Percentiles rank a stretch among this genome's conserved stretches.
phyloP scores from a whole-genome alignment of 1,140 invertebrate species.

The Drosophila murphyi region DNA sequence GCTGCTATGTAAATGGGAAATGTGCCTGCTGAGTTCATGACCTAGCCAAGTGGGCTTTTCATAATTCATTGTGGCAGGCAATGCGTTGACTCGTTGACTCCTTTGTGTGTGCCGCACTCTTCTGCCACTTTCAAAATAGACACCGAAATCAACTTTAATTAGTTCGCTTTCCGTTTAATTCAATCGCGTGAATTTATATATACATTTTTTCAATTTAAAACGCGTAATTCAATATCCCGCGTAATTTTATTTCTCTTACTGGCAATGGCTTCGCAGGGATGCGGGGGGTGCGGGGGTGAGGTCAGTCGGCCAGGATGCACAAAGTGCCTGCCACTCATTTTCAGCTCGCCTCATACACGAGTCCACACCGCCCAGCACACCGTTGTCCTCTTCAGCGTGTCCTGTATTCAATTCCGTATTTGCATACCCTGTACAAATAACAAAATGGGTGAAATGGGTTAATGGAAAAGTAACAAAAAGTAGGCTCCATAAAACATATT shows the following conservation, averaged over 20 bases:
- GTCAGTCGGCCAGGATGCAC: slow-evolving; percentile 30
- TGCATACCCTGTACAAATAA: not conserved
- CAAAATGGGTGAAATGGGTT: not conserved
- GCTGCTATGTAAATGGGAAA: not conserved
- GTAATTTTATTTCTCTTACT: slow-evolving; percentile 77
- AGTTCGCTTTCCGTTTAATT: slow-evolving; percentile 78
- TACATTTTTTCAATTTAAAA: slow-evolving; percentile 75
- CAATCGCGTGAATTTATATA: slow-evolving; percentile 68
- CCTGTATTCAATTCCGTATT: slow-evolving; percentile 57
- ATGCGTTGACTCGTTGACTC: not conserved
- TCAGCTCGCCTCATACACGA: slow-evolving; percentile 12
- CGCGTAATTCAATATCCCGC: slow-evolving; percentile 78
- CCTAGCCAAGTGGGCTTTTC: slow-evolving; percentile 15
- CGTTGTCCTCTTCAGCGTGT: slow-evolving; percentile 21
- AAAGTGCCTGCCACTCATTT: slow-evolving; percentile 76
- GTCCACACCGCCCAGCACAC: not conserved
- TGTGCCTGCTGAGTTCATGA: slow-evolving; percentile 6
- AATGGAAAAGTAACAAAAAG: not conserved
- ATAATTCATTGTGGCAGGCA: not conserved
- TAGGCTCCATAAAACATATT: too few species aligned
- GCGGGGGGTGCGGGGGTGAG: slow-evolving; percentile 2
- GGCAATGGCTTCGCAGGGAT: slow-evolving; percentile 4
- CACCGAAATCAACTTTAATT: slow-evolving; percentile 73
- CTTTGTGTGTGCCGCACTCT: not conserved
- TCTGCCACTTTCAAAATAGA: slow-evolving; percentile 22